phyloP scores from a whole-genome alignment of 2,797 vertebrate species.

The Heliangelus exortis region DNA sequence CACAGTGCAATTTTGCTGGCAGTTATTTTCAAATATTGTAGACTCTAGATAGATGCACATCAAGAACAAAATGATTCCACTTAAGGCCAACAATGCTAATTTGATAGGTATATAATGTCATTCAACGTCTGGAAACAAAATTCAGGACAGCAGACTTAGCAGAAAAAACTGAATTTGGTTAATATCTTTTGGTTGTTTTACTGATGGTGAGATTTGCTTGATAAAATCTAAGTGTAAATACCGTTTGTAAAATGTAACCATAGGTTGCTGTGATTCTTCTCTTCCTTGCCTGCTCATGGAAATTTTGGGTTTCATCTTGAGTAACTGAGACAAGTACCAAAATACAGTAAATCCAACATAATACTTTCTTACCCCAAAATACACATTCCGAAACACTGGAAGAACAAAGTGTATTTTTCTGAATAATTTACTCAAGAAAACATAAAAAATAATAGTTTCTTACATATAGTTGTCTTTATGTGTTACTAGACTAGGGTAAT shows the following conservation, averaged over 20 bases:
- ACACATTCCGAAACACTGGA: conserved; percentile 31
- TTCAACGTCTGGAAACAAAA: background rate
- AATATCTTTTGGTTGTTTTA: background rate
- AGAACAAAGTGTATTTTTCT: background rate
- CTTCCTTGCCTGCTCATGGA: background rate
- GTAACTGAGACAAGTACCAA: background rate
- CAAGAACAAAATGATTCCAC: background rate
- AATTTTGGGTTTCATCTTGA: background rate
- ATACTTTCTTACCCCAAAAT: conserved; percentile 45
- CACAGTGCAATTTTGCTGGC: background rate
- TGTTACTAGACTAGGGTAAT: background rate
- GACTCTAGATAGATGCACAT: background rate
- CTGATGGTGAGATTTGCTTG: background rate
- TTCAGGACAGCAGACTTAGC: background rate
- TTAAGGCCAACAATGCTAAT: background rate
- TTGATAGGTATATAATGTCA: background rate
- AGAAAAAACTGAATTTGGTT: background rate
- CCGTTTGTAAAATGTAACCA: background rate
- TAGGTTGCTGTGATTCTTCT: background rate
- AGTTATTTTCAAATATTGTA: background rate
- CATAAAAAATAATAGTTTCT: background rate
- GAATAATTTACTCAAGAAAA: conserved; percentile 37
- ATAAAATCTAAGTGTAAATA: background rate
- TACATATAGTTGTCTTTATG: background rate
- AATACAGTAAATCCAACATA: conserved; percentile 59